Conservation (phyloP, 2,113 vertebrate species). For the Sceloporus undulatus region DNA sequence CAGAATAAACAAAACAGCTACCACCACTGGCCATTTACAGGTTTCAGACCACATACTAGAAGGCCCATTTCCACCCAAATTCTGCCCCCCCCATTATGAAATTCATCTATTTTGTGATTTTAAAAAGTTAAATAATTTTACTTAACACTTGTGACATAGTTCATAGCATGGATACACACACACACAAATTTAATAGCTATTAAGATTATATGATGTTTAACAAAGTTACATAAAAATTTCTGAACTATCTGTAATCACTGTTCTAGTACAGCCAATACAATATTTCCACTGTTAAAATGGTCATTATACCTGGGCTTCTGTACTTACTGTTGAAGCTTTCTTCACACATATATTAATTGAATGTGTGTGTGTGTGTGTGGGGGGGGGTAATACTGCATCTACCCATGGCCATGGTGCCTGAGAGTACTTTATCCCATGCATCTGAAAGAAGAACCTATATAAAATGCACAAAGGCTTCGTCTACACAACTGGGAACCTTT, state of each 20-base stretch:
- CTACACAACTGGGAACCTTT: not conserved
- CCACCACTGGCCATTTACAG: not conserved
- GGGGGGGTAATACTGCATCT: too few species aligned
- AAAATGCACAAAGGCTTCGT: not conserved
- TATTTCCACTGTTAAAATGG: not conserved
- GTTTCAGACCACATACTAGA: not conserved
- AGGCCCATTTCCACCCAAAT: too few species aligned
- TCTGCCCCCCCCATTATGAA: too few species aligned
- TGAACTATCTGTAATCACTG: not conserved
- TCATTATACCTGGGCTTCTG: not conserved
- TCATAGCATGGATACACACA: not conserved
- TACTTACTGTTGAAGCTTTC: not conserved
- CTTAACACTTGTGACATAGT: not conserved
- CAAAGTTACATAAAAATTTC: not conserved
- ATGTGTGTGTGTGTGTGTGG: not conserved
- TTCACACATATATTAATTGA: not conserved
- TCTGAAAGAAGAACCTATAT: not conserved
- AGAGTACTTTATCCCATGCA: too few species aligned
- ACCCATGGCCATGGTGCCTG: too few species aligned
- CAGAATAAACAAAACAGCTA: not conserved
- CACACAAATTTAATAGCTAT: not conserved
- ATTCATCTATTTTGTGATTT: too few species aligned
- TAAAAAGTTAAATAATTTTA: too few species aligned
- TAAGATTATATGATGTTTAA: not conserved
- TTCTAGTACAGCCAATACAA: not conserved